phyloP scores from a whole-genome alignment of 2,888 invertebrate genomes.

The Aromia moschata region DNA sequence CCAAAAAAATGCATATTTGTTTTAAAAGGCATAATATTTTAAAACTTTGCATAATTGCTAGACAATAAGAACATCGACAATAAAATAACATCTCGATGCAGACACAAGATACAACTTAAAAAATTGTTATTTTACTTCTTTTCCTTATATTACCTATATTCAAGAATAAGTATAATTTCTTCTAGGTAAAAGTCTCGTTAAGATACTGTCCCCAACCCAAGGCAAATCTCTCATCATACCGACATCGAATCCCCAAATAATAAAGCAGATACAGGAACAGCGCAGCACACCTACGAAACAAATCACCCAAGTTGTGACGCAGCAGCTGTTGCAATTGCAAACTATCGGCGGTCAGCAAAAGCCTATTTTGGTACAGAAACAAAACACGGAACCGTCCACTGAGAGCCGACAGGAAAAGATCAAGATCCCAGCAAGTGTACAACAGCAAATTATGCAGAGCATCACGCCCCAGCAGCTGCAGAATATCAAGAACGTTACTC shows the following conservation, averaged over 20 bases:
- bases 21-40: no score
- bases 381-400: conserved; percentile 28
- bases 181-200: conserved; percentile 56
- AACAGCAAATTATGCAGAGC: conserved; percentile 57
- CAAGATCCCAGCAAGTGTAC: conserved; percentile 45
- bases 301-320: conserved; percentile 52
- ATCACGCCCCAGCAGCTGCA: conserved; percentile 59
- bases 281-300: conserved; percentile 41
- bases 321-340: conserved; percentile 58
- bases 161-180: no score
- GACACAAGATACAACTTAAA: no score
- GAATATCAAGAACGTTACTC: conserved; percentile 60
- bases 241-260: conserved; percentile 57
- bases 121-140: no score
- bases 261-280: conserved; percentile 53
- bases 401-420: conserved; percentile 33
- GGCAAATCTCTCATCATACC: conserved; percentile 65
- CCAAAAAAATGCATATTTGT: no score
- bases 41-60: no score
- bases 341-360: conserved; percentile 55
- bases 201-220: conserved; percentile 59
- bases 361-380: conserved; percentile 49
- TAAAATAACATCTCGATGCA: no score
- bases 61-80: no score
- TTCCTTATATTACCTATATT: no score